phyloP scores from a whole-genome alignment of 2,888 invertebrate genomes.

The Pteria penguin region DNA sequence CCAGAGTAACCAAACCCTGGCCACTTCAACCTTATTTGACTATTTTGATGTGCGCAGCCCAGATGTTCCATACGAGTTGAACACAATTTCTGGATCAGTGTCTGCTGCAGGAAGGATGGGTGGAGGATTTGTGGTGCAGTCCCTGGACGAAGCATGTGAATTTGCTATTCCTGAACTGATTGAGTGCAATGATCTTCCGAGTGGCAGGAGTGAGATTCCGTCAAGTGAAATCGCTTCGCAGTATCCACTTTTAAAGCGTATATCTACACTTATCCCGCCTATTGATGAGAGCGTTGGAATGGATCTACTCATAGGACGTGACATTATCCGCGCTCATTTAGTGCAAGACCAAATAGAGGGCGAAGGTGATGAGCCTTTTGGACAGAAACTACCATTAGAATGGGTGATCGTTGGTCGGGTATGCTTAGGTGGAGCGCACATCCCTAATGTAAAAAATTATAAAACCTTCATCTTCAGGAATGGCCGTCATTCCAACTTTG shows the following conservation, averaged over 20 bases:
- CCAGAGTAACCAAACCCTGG: slow-evolving; percentile 28
- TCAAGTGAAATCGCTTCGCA: neutral
- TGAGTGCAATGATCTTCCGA: slow-evolving; percentile 28
- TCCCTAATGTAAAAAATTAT: slow-evolving; percentile 4
- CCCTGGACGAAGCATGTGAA: slow-evolving; percentile 21
- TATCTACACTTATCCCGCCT: slow-evolving; percentile 9
- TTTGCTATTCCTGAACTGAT: slow-evolving; percentile 12
- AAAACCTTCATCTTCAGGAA: slow-evolving; percentile 27
- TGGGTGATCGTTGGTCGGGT: slow-evolving; percentile 42
- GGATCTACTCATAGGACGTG: slow-evolving; percentile 34
- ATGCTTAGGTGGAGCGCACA: slow-evolving; percentile 34
- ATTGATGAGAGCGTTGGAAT: slow-evolving; percentile 1
- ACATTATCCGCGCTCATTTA: slow-evolving; percentile 28
- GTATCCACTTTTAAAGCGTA: slow-evolving; percentile 23
- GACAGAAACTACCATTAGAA: slow-evolving; percentile 33
- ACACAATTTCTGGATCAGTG: slow-evolving; percentile 25
- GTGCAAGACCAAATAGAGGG: slow-evolving; percentile 33
- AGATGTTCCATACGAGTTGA: slow-evolving; percentile 15
- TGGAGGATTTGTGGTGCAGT: neutral
- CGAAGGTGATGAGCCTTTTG: slow-evolving; percentile 26
- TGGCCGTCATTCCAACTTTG: slow-evolving; percentile 27
- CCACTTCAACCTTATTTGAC: slow-evolving; percentile 21
- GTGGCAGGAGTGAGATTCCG: slow-evolving; percentile 17
- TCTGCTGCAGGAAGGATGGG: slow-evolving; percentile 16
- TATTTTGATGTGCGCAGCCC: slow-evolving; percentile 7